Evolutionary conservation across 2,888 invertebrate genomes (phyloP).

Genomic region (Drosophila atroscutellata): DNA sequence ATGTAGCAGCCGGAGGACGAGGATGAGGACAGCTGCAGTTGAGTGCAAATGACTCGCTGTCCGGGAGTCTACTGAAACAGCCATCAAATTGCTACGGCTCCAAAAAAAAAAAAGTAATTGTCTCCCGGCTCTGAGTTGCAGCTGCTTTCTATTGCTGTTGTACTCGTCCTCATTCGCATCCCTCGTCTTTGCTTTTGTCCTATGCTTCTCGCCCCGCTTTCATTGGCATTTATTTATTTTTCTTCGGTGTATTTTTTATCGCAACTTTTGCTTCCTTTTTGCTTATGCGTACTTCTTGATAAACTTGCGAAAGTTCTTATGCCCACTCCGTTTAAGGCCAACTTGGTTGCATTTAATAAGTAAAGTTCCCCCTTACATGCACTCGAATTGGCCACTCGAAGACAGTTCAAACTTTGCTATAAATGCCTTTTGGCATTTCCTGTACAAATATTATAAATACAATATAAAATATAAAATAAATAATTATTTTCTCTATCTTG

Average conservation of each 20-base stretch:
- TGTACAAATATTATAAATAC: background rate
- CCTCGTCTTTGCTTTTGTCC: slow-evolving; percentile 45
- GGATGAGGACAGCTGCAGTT: slow-evolving; percentile 53
- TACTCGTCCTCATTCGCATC: slow-evolving; percentile 9
- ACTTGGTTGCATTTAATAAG: slow-evolving; percentile 50
- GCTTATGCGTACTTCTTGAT: slow-evolving; percentile 79
- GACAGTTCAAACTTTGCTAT: slow-evolving; percentile 7
- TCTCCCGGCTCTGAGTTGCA: slow-evolving; percentile 66
- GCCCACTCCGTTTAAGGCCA: slow-evolving; percentile 33
- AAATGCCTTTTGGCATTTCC: background rate
- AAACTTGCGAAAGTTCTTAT: slow-evolving; percentile 66
- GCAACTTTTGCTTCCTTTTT: slow-evolving; percentile 59
- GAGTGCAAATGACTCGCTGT: slow-evolving; percentile 63
- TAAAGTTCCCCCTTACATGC: slow-evolving; percentile 32
- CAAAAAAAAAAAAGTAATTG: slow-evolving; percentile 14
- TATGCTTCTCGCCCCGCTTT: slow-evolving; percentile 38
- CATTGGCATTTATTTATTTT: slow-evolving; percentile 73
- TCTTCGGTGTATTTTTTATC: slow-evolving; percentile 52
- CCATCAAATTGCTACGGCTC: slow-evolving; percentile 41
- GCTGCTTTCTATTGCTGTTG: slow-evolving; percentile 73
- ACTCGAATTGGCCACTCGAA: slow-evolving; percentile 18
- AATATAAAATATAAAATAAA: background rate
- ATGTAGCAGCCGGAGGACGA: background rate
- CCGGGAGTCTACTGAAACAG: slow-evolving; percentile 21
- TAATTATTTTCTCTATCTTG: background rate